Evolutionary conservation across 2,888 invertebrate genomes (phyloP).

Genomic region (Aelia acuminata): DNA sequence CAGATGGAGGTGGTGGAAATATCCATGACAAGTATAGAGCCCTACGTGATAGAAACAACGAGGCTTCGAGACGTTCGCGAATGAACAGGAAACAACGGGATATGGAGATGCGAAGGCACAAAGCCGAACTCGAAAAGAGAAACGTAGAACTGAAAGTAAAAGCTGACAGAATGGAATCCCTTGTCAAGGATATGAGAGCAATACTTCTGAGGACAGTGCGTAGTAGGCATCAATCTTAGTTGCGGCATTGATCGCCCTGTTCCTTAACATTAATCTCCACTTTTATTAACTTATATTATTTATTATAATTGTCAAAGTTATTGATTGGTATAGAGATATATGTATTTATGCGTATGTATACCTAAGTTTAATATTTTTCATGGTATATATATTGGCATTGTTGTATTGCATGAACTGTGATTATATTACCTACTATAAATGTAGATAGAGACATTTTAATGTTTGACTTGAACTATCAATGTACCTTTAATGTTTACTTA

Average conservation of each 20-base stretch:
- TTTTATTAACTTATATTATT: slow-evolving; percentile 14
- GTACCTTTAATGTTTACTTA: slow-evolving; percentile 21
- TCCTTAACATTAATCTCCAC: slow-evolving; percentile 33
- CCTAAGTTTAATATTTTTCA: slow-evolving; percentile 8
- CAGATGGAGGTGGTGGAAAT: neutral
- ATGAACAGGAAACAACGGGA: slow-evolving; percentile 79
- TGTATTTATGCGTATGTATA: neutral
- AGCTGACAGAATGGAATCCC: slow-evolving; percentile 78
- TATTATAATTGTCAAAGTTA: slow-evolving; percentile 37
- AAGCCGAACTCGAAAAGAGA: slow-evolving; percentile 74
- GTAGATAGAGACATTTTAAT: slow-evolving; percentile 9
- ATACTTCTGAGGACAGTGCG: slow-evolving; percentile 60
- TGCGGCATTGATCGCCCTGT: neutral
- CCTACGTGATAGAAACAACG: slow-evolving; percentile 83
- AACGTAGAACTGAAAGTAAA: slow-evolving; percentile 77
- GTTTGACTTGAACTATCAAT: slow-evolving; percentile 3
- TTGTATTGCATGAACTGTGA: slow-evolving; percentile 51
- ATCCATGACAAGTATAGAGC: slow-evolving; percentile 74
- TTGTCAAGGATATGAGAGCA: slow-evolving; percentile 71
- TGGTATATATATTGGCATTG: slow-evolving; percentile 39
- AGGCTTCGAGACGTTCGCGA: slow-evolving; percentile 82
- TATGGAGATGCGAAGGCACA: slow-evolving; percentile 73
- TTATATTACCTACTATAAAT: slow-evolving; percentile 34
- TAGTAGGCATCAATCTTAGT: slow-evolving; percentile 46
- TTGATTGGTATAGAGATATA: slow-evolving; percentile 6